phyloP scores from a whole-genome alignment of 2,797 vertebrate genomes.

The Leptatherina wallacei region DNA sequence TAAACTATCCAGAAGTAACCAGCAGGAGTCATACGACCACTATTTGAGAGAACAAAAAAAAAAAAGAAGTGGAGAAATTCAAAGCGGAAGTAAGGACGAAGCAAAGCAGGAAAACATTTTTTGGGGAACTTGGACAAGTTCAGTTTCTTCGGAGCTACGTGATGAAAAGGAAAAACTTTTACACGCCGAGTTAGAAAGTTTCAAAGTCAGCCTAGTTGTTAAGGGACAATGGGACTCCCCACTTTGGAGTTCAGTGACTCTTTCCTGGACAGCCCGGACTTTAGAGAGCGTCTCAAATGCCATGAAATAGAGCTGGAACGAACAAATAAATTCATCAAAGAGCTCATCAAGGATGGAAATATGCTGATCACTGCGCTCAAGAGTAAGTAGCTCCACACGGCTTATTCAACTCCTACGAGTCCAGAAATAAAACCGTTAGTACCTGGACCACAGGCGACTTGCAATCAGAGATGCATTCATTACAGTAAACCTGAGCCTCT shows the following conservation, averaged over 20 bases:
- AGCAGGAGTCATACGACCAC: conserved; percentile 82
- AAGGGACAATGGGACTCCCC: conserved; percentile 91
- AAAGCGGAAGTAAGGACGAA: conserved; percentile 74
- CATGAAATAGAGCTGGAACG: conserved; percentile 95
- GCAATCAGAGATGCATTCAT: conserved; percentile 45
- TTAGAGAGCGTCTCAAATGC: conserved; percentile 94
- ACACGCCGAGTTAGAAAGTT: conserved; percentile 5
- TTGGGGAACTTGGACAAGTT: conserved; percentile 25
- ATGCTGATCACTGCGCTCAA: conserved; percentile 92
- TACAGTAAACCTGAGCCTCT: conserved; percentile 15
- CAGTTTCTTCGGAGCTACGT: conserved; percentile 33
- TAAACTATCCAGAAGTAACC: conserved; percentile 58
- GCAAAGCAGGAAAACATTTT: conserved; percentile 61
- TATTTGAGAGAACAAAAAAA: conserved; percentile 26
- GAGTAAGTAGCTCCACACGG: conserved; percentile 84
- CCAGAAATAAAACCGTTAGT: conserved; percentile 13
- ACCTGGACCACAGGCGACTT: conserved; percentile 28
- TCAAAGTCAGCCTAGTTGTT: conserved; percentile 5
- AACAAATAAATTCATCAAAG: conserved; percentile 98
- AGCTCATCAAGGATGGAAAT: conserved; percentile 97
- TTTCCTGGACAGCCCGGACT: conserved; percentile 94
- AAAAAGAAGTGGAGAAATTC: conserved; percentile 20
- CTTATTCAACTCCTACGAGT: background rate
- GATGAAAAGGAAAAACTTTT: conserved; percentile 43
- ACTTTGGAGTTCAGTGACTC: conserved; percentile 98